Evolutionary conservation across 2,888 invertebrate species (phyloP), one percentile per base, ranked within the genome.

Genomic region (Labia minor): DNA sequence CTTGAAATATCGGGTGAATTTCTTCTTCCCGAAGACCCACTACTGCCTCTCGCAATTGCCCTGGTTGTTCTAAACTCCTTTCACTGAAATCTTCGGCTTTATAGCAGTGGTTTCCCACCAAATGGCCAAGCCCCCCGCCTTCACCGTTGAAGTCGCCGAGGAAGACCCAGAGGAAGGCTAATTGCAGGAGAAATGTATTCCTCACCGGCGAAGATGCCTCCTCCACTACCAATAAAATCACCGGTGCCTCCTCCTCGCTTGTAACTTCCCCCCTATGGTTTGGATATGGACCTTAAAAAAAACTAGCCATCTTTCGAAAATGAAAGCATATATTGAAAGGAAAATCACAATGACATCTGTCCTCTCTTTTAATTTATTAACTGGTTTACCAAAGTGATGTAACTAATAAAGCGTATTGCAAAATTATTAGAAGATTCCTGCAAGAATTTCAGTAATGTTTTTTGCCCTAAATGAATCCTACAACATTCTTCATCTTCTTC

Each of bases 41-140:
- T 16, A 16, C 49, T 16, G 14, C n/a, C 49, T 16, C 16, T 16
- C 14, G 49, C 49, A 49, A 49, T 49, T 49, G 49, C 49, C 49
- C 49, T 49, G 49, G 49, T 49, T 49, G 49, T 49, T 49, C 49
- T 49, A 49, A 49, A 49, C 49, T 49, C 49, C 49, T 49, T 49
- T 49, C 49, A 49, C 49, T 49, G 49, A 49, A 11, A 49, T n/a
- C 49, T 49, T 49, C n/a, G 49, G 49, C 49, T 49, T 49, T 49
- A 49, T 49, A 49, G 49, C 49, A 49, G 6, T 49, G n/a, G 14
- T 14, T 49, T 49, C 49, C 49, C 49, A 49, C 49, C 49, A 49
- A 49, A 49, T 49, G 14, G n/a, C 49, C n/a, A 3, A 49, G 16
- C 49, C 49, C 14, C n/a, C 16, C 49, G 16, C 49, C 49, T 49